A percentile compares a stretch with the other conserved stretches of the same genome.
These are phyloP conservation scores for Phocoena sinus DNA, from an alignment of 2,113 vertebrate genomes.

Conservation along the genomic window DNA sequence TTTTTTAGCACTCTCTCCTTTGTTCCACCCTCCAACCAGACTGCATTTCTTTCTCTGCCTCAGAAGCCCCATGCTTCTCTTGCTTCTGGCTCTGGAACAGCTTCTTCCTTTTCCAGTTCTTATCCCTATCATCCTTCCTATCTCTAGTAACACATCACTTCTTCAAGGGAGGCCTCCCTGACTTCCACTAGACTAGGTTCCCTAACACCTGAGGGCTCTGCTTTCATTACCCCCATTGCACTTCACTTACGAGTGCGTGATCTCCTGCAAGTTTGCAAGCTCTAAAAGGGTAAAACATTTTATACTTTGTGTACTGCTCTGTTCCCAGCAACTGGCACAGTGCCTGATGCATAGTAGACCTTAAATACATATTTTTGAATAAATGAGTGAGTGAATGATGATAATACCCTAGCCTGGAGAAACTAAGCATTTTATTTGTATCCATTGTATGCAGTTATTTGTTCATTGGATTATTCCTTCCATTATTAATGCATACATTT, in stretches of 20 bases:
- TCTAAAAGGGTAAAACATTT: neutral
- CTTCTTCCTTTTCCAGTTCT: neutral
- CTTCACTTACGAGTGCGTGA: neutral
- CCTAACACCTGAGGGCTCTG: neutral
- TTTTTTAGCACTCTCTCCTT: neutral
- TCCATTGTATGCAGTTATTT: neutral
- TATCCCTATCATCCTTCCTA: neutral
- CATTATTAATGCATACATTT: neutral
- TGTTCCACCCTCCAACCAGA: neutral
- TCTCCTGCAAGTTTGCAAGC: neutral
- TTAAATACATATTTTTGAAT: neutral
- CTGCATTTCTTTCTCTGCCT: neutral
- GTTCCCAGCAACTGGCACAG: fast-evolving
- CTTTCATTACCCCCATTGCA: neutral
- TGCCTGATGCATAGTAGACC: neutral
- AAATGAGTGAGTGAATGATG: neutral
- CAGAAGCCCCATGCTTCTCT: neutral
- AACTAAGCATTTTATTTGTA: neutral
- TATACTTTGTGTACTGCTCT: neutral
- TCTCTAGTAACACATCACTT: neutral
- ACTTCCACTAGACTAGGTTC: too few relatives aligned
- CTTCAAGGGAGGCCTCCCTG: neutral
- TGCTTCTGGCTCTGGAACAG: neutral
- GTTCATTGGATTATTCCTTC: neutral
- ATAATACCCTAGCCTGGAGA: neutral